Base-by-base conservation (phyloP, 2,797 vertebrate species). In the Mycteria americana region DNA sequence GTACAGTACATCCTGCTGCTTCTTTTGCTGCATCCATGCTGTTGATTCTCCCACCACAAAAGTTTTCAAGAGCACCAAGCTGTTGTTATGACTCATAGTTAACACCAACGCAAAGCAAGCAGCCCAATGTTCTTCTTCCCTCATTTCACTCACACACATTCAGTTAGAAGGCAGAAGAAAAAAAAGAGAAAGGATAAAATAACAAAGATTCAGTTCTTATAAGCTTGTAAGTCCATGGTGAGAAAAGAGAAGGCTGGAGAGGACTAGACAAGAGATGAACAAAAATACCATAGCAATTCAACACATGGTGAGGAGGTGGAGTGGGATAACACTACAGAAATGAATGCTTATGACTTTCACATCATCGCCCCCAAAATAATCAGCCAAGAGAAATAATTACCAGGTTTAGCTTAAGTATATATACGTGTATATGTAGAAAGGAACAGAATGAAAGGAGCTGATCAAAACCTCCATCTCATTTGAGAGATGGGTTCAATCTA, bases 221-320 rank as follows among this genome's bases (percentile, higher is more conserved):
- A 72, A 92, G 48, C 97, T 96, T 96, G 65, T 87, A 93, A 91
- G 53, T 83, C 76, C 74, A 92, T 93, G 79, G 88, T 96, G 95
- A 93, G 97, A 91, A 95, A 94, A 97, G 85, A 95, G 94, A 97
- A 97, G 95, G 94, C 95, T 97, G 96, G 80, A 97, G 97, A 97
- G 94, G 97, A 98, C 97, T 96, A 98, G 91, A 95, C 97, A 96
- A 96, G 94, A 98, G 95, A 95, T 9, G 88, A 97, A 97, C 94
- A 97, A 97, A 98, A 98, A 98, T 98, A 97, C 92, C 97, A 95
- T 30, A 96, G 95, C 85, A 95, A 87, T 92, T 97, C 95, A 97
- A 98, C 98, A 98, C 97, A 98, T 98, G 98, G 97, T 98, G 97
- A 97, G 98, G 97, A 95, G 98, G 98, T 95, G 97, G 97, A 97